A percentile compares a stretch with the other conserved stretches of the same genome.
phyloP scores from a whole-genome alignment of 1,140 invertebrate species.

The Anastatus disparis region DNA sequence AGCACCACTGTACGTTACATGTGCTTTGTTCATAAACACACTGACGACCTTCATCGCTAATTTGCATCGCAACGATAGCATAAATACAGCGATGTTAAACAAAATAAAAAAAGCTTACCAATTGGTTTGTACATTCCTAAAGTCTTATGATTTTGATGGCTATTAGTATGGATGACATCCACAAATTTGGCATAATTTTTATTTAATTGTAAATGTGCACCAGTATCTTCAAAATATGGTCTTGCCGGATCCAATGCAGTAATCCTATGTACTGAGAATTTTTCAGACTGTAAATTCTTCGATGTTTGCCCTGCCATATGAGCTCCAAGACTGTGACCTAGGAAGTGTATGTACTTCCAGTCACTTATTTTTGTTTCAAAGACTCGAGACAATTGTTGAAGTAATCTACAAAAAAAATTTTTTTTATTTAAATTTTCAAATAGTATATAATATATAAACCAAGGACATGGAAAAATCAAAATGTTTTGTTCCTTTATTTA shows the following conservation, averaged over 20 bases:
- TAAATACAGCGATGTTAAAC: too few species aligned
- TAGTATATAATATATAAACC: too few species aligned
- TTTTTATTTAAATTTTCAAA: too few species aligned
- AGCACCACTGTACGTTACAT: too few species aligned
- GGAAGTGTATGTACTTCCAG: background rate
- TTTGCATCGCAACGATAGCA: too few species aligned
- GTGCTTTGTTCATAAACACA: too few species aligned
- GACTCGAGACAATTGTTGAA: background rate
- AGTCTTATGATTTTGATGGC: background rate
- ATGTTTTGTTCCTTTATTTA: too few species aligned
- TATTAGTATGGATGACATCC: conserved; percentile 76
- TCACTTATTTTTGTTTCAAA: background rate
- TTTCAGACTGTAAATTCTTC: too few species aligned
- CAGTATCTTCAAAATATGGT: conserved; percentile 70
- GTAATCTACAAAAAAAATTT: background rate
- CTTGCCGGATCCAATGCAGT: conserved; percentile 73
- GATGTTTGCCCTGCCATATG: conserved; percentile 1
- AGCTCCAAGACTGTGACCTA: conserved; percentile 19
- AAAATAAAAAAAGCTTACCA: too few species aligned
- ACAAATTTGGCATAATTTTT: conserved; percentile 72
- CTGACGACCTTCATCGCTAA: too few species aligned
- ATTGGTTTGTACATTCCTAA: background rate
- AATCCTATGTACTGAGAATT: conserved; percentile 59
- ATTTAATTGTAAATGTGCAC: conserved; percentile 64
- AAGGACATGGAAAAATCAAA: too few species aligned